Evolutionary conservation across 1,140 invertebrate species (phyloP).

Genomic region (Harpegnathos saltator): DNA sequence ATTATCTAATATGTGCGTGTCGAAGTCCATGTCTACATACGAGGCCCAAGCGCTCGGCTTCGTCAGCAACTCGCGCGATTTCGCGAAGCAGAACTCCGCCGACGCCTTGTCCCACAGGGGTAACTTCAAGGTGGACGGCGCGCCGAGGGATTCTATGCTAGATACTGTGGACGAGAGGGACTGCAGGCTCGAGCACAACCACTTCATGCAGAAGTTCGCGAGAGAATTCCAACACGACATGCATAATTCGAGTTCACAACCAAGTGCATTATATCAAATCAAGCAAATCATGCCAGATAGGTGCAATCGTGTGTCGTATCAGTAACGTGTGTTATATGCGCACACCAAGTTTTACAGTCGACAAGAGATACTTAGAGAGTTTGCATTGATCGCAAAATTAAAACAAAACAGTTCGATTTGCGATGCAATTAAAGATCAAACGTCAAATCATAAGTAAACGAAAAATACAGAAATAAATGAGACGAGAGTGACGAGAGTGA

Average conservation of each 20-base stretch:
- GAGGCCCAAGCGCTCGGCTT: slow-evolving; percentile 86
- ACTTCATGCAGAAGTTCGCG: slow-evolving; percentile 74
- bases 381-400: slow-evolving; percentile 10
- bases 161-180: slow-evolving; percentile 85
- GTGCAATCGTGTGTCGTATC: neutral
- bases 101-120: slow-evolving; percentile 91
- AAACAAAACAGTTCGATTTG: slow-evolving; percentile 35
- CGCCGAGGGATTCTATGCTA: slow-evolving; percentile 85
- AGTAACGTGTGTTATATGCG: slow-evolving; percentile 29
- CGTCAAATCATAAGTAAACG: slow-evolving; percentile 44
- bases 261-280: neutral
- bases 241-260: slow-evolving; percentile 12
- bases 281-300: slow-evolving; percentile 23
- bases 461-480: slow-evolving; percentile 61
- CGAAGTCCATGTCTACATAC: slow-evolving; percentile 83
- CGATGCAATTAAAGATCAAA: slow-evolving; percentile 36
- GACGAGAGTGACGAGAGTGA: slow-evolving; percentile 67
- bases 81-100: slow-evolving; percentile 91
- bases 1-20: slow-evolving; percentile 79
- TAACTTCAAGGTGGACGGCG: slow-evolving; percentile 86
- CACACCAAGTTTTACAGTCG: neutral
- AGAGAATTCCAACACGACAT: slow-evolving; percentile 1
- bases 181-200: slow-evolving; percentile 87
- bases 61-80: slow-evolving; percentile 89
- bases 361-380: neutral